A percentile compares a stretch with the other conserved stretches of the same genome.
These are phyloP conservation scores for Plodia interpunctella DNA, from an alignment of 1,140 invertebrate genomes.

Conservation along the genomic window DNA sequence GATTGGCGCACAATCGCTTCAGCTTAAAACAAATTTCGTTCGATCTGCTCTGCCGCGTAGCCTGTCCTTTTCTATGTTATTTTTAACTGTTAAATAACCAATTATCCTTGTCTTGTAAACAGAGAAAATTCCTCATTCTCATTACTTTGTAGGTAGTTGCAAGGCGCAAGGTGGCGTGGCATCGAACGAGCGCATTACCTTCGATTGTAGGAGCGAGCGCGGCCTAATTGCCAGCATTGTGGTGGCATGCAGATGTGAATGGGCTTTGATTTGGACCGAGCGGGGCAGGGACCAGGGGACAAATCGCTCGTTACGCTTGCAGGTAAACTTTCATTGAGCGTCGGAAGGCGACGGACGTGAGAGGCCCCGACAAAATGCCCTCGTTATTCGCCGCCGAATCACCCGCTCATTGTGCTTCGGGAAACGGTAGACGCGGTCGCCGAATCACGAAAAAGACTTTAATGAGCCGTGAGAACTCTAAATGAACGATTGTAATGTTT, in stretches of 20 bases:
- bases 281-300: conserved; percentile 65
- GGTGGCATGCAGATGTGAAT: conserved; percentile 76
- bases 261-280: conserved; percentile 73
- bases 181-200: conserved; percentile 70
- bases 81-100: too few species aligned
- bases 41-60: too few species aligned
- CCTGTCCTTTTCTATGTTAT: too few species aligned
- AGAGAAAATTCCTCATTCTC: background rate
- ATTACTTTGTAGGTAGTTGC: background rate
- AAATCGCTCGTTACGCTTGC: conserved; percentile 76
- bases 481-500: conserved; percentile 71
- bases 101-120: too few species aligned
- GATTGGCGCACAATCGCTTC: too few species aligned
- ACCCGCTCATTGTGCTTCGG: conserved; percentile 72
- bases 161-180: conserved; percentile 18
- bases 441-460: conserved; percentile 74
- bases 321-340: conserved; percentile 77
- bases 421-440: conserved; percentile 74
- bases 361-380: conserved; percentile 74
- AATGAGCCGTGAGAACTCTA: conserved; percentile 73
- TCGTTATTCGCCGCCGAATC: conserved; percentile 76
- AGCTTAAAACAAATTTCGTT: too few species aligned
- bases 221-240: conserved; percentile 76
- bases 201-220: conserved; percentile 71
- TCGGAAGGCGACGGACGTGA: conserved; percentile 76